Evolutionary conservation across 2,888 invertebrate species (phyloP), one percentile per base, ranked within the genome.

Genomic region (Pollenia amentaria): DNA sequence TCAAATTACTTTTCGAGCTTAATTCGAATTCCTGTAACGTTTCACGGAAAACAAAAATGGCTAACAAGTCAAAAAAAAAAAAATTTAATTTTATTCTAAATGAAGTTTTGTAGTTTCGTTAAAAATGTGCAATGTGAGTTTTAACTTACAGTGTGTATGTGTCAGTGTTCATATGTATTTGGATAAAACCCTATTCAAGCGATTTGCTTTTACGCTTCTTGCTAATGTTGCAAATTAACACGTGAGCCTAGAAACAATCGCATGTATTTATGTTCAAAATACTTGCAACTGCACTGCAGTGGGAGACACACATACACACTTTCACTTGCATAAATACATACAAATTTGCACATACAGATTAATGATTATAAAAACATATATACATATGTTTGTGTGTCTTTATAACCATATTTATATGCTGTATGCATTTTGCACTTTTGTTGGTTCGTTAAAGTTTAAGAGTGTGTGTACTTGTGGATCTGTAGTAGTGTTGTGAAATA

Each of bases 151-250:
- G 1, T 69, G 38, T 51, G 51, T 53, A 6, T 18, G 69, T 67
- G 79, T 62, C 60, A 73, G 16, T n/a, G 48, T 64, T 29, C 38
- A 62, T 75, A 72, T 21, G n/a, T 53, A 18, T 69, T 40, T 67
- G 21, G 76, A 48, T 86, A 69, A 86, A 84, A 75, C 84, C 81
- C 38, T 70, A 53, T 78, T 70, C 75, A 70, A 82, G 84, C 78
- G 86, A 86, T 79, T 80, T 81, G 84, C 80, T 73, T 69, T 73
- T 69, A 77, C 46, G 77, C 77, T 80, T 57, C 77, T 87, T 79
- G 88, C 65, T 75, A 88, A 88, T 90, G 88, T 88, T 89, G 88
- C 81, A 89, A 89, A 88, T 89, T 89, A 87, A 87, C 87, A 87
- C 81, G 73, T 73, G 73, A 84, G 72, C 69, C 76, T 67, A 78